Evolutionary conservation across 2,797 vertebrate genomes (phyloP).

Genomic region (Catostomus latipinnis): DNA sequence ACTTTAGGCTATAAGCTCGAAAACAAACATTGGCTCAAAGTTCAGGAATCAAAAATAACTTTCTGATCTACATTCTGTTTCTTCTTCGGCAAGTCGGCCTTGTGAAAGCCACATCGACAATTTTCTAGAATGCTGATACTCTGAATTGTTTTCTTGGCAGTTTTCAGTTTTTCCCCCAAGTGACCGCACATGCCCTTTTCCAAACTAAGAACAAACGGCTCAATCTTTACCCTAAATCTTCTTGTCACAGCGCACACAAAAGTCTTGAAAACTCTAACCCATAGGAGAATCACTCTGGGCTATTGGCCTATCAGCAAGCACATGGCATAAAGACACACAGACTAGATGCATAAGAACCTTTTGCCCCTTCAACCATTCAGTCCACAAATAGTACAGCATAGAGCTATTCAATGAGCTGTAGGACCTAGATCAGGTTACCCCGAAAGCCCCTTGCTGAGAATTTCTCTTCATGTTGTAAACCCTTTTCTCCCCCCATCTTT

Average conservation of each 20-base stretch:
- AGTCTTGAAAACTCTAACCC: neutral
- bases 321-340: neutral
- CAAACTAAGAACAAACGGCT: neutral
- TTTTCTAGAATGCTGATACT: neutral
- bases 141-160: neutral
- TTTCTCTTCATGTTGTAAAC: slow-evolving; percentile 60
- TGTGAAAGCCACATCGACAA: neutral
- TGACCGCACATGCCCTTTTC: neutral
- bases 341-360: slow-evolving; percentile 49
- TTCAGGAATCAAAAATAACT: neutral
- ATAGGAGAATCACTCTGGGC: neutral
- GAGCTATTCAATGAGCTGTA: slow-evolving; percentile 26
- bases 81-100: neutral
- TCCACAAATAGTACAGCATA: slow-evolving; percentile 47
- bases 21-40: slow-evolving; percentile 6
- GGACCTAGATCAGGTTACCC: slow-evolving; percentile 65
- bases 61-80: neutral
- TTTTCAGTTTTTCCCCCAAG: neutral
- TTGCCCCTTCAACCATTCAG: slow-evolving; percentile 30
- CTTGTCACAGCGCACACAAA: too few species aligned
- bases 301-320: neutral
- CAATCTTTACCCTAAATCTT: too few species aligned
- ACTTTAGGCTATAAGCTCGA: neutral
- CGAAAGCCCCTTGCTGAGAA: slow-evolving; percentile 50
- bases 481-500: neutral